phyloP scores from a whole-genome alignment of 2,888 invertebrate species.

The Carcina quercana region DNA sequence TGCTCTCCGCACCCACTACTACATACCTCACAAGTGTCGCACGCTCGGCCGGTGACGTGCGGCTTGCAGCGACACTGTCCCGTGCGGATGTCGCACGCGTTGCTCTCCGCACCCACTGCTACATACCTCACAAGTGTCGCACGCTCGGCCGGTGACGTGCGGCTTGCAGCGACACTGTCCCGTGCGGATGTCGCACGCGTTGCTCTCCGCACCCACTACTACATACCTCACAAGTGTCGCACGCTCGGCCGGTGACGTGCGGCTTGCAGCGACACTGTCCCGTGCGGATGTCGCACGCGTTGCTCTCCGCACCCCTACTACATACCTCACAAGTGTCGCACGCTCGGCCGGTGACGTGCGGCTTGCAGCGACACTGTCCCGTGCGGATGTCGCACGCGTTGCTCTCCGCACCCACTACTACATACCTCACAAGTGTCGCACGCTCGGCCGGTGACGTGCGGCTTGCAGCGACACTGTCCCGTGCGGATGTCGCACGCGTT shows the following conservation, averaged over 20 bases:
- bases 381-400: conserved; percentile 83
- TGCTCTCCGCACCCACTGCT: conserved; percentile 79
- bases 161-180: conserved; percentile 86
- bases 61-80: conserved; percentile 86
- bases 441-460: conserved; percentile 81
- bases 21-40: conserved; percentile 78
- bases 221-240: conserved; percentile 78
- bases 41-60: conserved; percentile 82
- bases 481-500: conserved; percentile 83
- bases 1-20: conserved; percentile 80
- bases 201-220: conserved; percentile 80
- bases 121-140: conserved; percentile 78
- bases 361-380: conserved; percentile 85
- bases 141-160: conserved; percentile 82
- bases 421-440: conserved; percentile 81
- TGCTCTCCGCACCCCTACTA: conserved; percentile 79
- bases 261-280: conserved; percentile 86
- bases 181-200: conserved; percentile 82
- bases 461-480: conserved; percentile 85
- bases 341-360: conserved; percentile 81
- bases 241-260: conserved; percentile 82
- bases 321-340: conserved; percentile 81
- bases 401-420: conserved; percentile 79
- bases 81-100: conserved; percentile 82
- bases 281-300: conserved; percentile 82